phyloP scores from a whole-genome alignment of 2,888 invertebrate species.

The Acanthosepion lycidas region DNA sequence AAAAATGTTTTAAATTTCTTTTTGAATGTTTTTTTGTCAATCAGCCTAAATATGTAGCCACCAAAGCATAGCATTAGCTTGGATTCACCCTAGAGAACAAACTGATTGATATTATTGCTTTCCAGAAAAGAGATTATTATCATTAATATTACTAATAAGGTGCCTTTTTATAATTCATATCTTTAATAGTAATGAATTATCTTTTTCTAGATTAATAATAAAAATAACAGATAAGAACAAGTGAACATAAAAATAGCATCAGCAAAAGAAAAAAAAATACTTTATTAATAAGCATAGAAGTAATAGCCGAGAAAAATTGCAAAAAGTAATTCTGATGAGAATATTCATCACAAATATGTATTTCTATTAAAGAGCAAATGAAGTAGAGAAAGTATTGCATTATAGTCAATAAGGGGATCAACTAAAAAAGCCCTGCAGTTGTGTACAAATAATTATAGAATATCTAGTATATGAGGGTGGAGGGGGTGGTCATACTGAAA shows the following conservation, averaged over 20 bases:
- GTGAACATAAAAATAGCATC: too few relatives aligned
- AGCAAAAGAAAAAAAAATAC: neutral
- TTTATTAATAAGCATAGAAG: neutral
- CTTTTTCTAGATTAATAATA: neutral
- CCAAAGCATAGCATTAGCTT: conserved; percentile 20
- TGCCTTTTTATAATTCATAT: neutral
- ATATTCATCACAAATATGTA: neutral
- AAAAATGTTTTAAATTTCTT: conserved; percentile 20
- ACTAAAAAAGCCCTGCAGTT: neutral
- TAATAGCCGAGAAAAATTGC: neutral
- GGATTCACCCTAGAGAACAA: conserved; percentile 20
- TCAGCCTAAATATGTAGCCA: neutral
- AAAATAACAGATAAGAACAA: neutral
- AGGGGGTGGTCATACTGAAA: too few relatives aligned
- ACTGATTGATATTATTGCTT: conserved; percentile 21
- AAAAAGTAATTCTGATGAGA: neutral
- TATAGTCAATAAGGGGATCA: neutral
- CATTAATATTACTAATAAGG: conserved; percentile 11
- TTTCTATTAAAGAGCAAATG: neutral
- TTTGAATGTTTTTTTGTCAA: neutral
- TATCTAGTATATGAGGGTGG: neutral
- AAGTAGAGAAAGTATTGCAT: neutral
- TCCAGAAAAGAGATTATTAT: neutral
- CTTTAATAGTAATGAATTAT: neutral
- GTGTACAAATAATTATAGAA: neutral